Evolutionary conservation across 2,797 vertebrate species (phyloP).

Genomic region (Pseudochirops corinnae): DNA sequence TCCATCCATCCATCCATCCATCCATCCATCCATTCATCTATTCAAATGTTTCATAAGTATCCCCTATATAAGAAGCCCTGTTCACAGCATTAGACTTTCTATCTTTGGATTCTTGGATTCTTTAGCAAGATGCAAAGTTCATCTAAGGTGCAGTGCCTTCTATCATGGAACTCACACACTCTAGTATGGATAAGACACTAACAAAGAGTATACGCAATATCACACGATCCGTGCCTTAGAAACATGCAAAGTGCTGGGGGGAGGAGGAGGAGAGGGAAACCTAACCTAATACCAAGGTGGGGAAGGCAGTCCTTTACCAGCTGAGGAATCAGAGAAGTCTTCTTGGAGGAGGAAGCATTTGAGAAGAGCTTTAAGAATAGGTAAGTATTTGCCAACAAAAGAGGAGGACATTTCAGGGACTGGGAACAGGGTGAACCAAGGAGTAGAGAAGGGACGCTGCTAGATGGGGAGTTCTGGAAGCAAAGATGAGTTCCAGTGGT

Average conservation of each 20-base stretch:
- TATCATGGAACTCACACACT: background rate
- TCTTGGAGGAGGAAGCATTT: background rate
- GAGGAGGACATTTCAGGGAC: background rate
- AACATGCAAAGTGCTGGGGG: background rate
- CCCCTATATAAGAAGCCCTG: background rate
- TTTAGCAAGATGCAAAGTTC: background rate
- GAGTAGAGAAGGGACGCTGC: too few species aligned
- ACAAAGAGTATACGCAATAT: background rate
- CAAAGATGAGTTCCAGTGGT: background rate
- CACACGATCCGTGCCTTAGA: background rate
- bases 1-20: too few species aligned
- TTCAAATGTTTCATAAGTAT: background rate
- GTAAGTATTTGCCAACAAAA: background rate
- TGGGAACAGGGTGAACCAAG: background rate
- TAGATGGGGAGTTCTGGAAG: background rate
- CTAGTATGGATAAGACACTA: background rate
- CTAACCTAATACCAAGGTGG: too few species aligned
- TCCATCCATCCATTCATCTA: background rate
- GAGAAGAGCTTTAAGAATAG: background rate
- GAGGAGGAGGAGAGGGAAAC: too few species aligned
- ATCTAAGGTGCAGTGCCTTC: background rate
- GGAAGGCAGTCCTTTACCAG: background rate
- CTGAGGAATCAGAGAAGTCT: background rate
- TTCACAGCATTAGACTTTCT: background rate
- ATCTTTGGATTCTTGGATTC: background rate